Evolutionary conservation across 2,888 invertebrate species (phyloP), one percentile per base, ranked within the genome.

Genomic region (Charanyca ferruginea): DNA sequence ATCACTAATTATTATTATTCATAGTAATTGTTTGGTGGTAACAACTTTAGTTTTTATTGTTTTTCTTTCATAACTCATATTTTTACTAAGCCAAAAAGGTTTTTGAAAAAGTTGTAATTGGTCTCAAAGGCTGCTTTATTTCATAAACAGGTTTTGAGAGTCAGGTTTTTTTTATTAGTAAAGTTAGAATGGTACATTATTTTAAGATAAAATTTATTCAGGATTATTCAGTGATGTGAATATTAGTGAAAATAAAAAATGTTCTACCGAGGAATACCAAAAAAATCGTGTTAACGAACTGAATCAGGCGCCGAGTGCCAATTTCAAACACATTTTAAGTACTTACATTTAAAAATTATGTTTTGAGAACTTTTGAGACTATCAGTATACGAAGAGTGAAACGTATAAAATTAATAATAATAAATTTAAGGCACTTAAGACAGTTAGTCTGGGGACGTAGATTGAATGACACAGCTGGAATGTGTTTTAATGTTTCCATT

Each of bases 1-100:
- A 84, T 64, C 83, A 83, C 58, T 92, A 90, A 42, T 57, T 42
- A 70, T 69, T 61, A 58, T 69, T 72, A 70, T 71, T 74, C 44
- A 25, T 67, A 72, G 49, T 66, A 71, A 70, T 64, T 57, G 60
- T 66, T 59, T 64, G 68, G 63, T 77, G 72, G 66, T 54, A 54
- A 72, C 69, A 68, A 58, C 60, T 63, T 66, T 57, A 66, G 42
- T 58, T 60, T 47, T 52, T 53, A 23, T 51, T 41, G 20, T 48
- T 73, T 66, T 62, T 51, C 25, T 44, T 68, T 58, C 18, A 63
- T 55, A 66, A 62, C 61, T 68, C 38, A 55, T 68, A 77, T 51
- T 52, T 61, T 52, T 61, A 32, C 23, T 73, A 55, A 59, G 52
- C 54, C 58, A 73, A 77, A 44, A 61, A 58, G 0, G 6, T 51